phyloP scores from a whole-genome alignment of 2,888 invertebrate species.

The Drosophila sordidapex region DNA sequence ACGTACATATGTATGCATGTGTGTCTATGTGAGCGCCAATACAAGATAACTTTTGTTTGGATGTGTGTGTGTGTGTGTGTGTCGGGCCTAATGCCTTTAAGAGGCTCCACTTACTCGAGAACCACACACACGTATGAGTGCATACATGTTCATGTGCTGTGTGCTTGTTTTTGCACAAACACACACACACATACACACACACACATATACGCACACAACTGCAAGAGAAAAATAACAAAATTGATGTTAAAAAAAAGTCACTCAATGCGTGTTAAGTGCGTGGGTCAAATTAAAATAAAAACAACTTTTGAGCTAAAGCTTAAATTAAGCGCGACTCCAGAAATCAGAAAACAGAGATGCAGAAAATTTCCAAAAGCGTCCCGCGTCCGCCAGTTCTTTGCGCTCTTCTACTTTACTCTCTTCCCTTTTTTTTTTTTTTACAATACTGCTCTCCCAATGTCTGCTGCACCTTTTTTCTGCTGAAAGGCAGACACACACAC shows the following conservation, averaged over 20 bases:
- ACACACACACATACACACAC: not conserved
- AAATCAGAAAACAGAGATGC: constrained; percentile 31
- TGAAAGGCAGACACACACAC: constrained; percentile 54
- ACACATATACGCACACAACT: not conserved
- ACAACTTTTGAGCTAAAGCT: constrained; percentile 32
- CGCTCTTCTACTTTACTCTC: constrained; percentile 24
- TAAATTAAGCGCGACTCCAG: constrained; percentile 45
- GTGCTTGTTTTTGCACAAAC: constrained; percentile 19
- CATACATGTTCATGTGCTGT: not conserved
- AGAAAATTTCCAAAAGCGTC: constrained; percentile 31
- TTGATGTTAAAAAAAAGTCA: not conserved
- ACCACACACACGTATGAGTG: not conserved
- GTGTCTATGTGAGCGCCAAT: not conserved
- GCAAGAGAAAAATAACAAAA: constrained; percentile 23
- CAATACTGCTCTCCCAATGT: constrained; percentile 36
- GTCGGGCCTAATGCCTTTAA: constrained; percentile 15
- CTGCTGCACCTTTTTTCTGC: constrained; percentile 75
- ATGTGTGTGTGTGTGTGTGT: not conserved
- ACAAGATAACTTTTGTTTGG: constrained; percentile 18
- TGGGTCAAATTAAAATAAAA: constrained; percentile 30
- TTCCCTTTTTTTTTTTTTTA: not conserved
- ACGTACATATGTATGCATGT: constrained; percentile 7
- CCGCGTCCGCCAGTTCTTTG: constrained; percentile 25
- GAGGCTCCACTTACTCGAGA: constrained; percentile 19
- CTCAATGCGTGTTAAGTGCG: constrained; percentile 23